These are phyloP conservation scores for Pogonomyrmex californicus DNA, from an alignment of 1,140 invertebrate species.

Conservation along the genomic window DNA sequence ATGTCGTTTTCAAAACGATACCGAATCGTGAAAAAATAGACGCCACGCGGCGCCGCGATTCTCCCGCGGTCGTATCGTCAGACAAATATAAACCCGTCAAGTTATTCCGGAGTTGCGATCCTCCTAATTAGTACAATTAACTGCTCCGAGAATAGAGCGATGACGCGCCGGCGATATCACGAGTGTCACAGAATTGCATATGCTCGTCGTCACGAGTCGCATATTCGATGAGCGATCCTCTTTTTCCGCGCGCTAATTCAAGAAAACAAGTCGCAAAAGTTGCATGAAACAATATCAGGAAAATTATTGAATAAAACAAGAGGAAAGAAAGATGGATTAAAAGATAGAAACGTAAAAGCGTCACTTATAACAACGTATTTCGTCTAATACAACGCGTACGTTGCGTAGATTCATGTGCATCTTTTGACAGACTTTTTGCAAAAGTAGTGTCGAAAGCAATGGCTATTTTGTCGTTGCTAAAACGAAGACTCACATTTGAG, in stretches of 20 bases:
- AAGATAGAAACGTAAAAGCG: background rate
- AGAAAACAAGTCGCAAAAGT: background rate
- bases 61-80: constrained; percentile 44
- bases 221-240: background rate
- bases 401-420: too few species aligned
- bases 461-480: background rate
- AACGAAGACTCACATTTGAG: constrained; percentile 9
- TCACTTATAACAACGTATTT: background rate
- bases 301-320: background rate
- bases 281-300: background rate
- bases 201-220: background rate
- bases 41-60: constrained; percentile 41
- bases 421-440: constrained; percentile 6
- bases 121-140: constrained; percentile 85
- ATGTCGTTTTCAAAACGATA: constrained; percentile 3
- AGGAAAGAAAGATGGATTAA: background rate
- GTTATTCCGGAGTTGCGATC: constrained; percentile 83
- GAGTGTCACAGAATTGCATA: constrained; percentile 42
- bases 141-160: constrained; percentile 81
- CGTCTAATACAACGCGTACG: background rate
- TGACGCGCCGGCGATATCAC: constrained; percentile 62
- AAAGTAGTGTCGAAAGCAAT: constrained; percentile 33
- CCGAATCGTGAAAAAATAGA: constrained; percentile 74
- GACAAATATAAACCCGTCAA: constrained; percentile 81
- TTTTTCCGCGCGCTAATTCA: background rate